Conservation (phyloP, 2,888 invertebrate species). For the Resseliella maxima region DNA sequence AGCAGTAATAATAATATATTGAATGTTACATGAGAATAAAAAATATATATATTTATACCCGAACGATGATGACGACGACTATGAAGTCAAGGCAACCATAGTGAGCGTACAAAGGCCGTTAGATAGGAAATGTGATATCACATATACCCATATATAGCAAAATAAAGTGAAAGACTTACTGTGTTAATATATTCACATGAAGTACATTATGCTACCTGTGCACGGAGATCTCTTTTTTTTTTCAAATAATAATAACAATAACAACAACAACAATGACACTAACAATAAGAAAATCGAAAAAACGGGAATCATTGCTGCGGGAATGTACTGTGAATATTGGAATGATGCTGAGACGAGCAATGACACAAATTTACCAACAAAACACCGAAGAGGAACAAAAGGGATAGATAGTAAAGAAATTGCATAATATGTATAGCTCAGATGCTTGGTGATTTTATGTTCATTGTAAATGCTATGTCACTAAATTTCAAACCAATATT, state of each 20-base stretch:
- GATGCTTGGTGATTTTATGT: background rate
- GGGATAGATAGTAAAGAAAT: background rate
- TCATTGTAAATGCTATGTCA: constrained; percentile 18
- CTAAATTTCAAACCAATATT: constrained; percentile 32
- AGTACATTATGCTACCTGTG: constrained; percentile 3
- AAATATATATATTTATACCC: background rate
- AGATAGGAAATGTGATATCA: background rate
- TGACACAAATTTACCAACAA: constrained; percentile 12
- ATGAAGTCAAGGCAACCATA: constrained; percentile 1
- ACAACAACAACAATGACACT: too few relatives aligned
- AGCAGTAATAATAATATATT: background rate
- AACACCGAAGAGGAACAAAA: background rate
- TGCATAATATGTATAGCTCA: background rate
- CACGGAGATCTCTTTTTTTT: background rate
- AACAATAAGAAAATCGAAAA: background rate
- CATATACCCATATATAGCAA: too few relatives aligned
- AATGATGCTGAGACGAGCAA: background rate
- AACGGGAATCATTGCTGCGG: background rate
- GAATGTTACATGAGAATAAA: constrained; percentile 18
- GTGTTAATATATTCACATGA: constrained; percentile 7
- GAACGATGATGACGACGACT: background rate
- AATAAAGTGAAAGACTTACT: background rate
- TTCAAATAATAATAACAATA: background rate
- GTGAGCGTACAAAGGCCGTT: background rate
- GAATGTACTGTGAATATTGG: background rate